Evolutionary conservation across 1,140 invertebrate species (phyloP), one percentile per base, ranked within the genome.

Genomic region (Wasmannia auropunctata): DNA sequence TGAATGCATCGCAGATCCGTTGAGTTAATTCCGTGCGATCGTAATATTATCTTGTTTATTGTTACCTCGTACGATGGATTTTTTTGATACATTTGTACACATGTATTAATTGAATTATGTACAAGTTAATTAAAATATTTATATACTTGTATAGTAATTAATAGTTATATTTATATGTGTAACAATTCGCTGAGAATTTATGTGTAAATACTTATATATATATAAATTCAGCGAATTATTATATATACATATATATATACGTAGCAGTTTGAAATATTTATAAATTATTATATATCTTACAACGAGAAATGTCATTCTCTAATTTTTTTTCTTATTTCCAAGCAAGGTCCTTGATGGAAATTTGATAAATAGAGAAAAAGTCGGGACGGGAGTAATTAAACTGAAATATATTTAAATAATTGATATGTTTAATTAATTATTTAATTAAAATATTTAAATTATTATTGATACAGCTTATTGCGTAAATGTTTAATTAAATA

Each of bases 401-500:
- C 3, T 25, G n/a, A 43, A 70, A 72, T 31, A 51, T 34, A n/a
- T 72, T 75, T 40, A 34, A 65, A 58, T 72, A 75, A 54, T 37
- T 1, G 11, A 31, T 19, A 58, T 16, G 4, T 58, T 37, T 28
- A 19, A 75, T 58, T 54, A 37, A 25, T 56, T 43, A 28, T 58
- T 58, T 40, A 25, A 75, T 75, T 19, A 40, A 28, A 76, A 60
- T 76, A 76, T 40, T 40, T 40, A 25, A 43, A 62, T 60, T 43
- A 40, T 60, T 58, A 43, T 60, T 60, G 0, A 56, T 37, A 1
- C 34, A 19, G 3, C 11, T 75, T 75, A 56, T 75, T 54, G 49
- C 28, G n/a, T 25, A 25, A 54, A 37, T 37, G 8, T 37, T 54
- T 72, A 69, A 31, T 31, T 19, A 70, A 5, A 22, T 72, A 72